These are phyloP conservation scores for Steromphala cineraria DNA, from an alignment of 2,888 invertebrate species.

Conservation along the genomic window DNA sequence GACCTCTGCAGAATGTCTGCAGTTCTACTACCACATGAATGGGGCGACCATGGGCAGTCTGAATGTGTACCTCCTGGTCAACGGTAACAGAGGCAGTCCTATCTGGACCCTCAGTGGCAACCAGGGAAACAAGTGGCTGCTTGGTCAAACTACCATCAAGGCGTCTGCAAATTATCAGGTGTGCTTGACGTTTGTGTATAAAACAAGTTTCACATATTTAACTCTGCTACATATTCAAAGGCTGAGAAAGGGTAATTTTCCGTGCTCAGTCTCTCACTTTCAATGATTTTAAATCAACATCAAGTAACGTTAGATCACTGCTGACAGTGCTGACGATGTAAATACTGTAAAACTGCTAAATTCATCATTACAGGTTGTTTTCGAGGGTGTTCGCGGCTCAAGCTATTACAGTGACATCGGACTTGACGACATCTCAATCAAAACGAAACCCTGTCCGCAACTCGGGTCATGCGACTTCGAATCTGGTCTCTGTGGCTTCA, in stretches of 20 bases:
- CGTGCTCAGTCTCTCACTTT: too few relatives aligned
- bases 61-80: conserved; percentile 54
- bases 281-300: too few relatives aligned
- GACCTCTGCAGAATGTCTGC: conserved; percentile 61
- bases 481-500: conserved; percentile 59
- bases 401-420: conserved; percentile 58
- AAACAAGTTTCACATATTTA: too few relatives aligned
- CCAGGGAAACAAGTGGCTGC: conserved; percentile 66
- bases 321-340: too few relatives aligned
- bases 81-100: conserved; percentile 36
- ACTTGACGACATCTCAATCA: conserved; percentile 57
- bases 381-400: conserved; percentile 53
- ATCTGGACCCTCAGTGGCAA: conserved; percentile 55
- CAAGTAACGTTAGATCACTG: too few relatives aligned
- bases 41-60: conserved; percentile 61
- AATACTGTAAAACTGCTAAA: too few relatives aligned
- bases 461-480: conserved; percentile 66
- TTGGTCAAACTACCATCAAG: conserved; percentile 55
- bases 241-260: too few relatives aligned
- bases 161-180: conserved; percentile 55
- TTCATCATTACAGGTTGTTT: conserved; percentile 45
- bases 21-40: conserved; percentile 72
- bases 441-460: conserved; percentile 48
- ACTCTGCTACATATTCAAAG: too few relatives aligned
- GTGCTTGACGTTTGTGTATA: background rate